Conservation (phyloP, 2,888 invertebrate genomes). For the Melitaea athalia region DNA sequence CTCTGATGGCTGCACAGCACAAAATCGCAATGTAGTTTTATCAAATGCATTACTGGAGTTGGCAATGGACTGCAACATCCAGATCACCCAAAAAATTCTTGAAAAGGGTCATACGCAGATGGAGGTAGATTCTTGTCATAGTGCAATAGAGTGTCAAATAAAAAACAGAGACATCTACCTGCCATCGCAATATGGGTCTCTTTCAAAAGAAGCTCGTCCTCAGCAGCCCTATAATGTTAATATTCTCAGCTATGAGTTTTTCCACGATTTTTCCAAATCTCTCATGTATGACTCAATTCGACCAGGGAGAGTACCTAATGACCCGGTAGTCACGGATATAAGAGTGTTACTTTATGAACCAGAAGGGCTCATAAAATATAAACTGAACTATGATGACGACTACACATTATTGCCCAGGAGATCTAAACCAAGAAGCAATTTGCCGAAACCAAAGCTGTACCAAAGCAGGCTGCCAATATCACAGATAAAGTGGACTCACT, state of each 20-base stretch:
- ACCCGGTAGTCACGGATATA: not conserved
- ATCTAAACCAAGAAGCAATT: not conserved
- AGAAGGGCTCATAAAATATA: not conserved
- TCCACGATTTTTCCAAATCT: not conserved
- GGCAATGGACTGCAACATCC: not conserved
- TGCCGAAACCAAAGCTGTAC: not conserved
- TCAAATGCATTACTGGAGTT: not conserved
- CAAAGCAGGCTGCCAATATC: not conserved
- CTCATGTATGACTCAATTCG: not conserved
- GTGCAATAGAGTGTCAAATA: slow-evolving; percentile 2
- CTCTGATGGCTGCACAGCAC: slow-evolving; percentile 1
- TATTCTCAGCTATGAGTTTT: not conserved
- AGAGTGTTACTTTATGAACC: slow-evolving; percentile 1
- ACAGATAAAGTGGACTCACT: not conserved
- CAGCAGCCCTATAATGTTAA: not conserved
- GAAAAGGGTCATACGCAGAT: not conserved
- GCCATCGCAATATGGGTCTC: not conserved
- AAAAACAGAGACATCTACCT: not conserved
- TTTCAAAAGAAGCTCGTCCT: not conserved
- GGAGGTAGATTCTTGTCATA: slow-evolving; percentile 1
- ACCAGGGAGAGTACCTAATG: not conserved
- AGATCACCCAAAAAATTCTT: not conserved
- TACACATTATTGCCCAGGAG: not conserved
- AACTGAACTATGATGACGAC: not conserved
- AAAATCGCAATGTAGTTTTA: not conserved